Evolutionary conservation across 2,888 invertebrate species (phyloP).

Genomic region (Sturmia bella): DNA sequence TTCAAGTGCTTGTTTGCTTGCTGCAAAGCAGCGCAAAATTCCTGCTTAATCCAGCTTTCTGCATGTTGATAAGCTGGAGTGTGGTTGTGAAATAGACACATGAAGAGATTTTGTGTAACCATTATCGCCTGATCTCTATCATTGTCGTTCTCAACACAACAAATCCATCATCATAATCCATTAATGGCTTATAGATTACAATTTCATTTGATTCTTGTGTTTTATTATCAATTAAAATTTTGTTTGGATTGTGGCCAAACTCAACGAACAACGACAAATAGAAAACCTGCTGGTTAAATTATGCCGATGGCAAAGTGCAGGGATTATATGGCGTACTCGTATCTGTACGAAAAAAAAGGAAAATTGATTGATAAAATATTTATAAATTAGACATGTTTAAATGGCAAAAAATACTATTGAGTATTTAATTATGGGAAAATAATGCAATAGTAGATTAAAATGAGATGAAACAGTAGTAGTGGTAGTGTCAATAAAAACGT

Average conservation of each 20-base stretch:
- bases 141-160: slow-evolving; percentile 27
- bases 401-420: not conserved
- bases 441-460: slow-evolving; percentile 13
- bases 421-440: slow-evolving; percentile 18
- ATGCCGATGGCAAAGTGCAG: slow-evolving; percentile 4
- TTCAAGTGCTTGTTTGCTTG: not conserved
- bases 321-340: slow-evolving; percentile 19
- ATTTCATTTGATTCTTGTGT: slow-evolving; percentile 19
- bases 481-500: no score
- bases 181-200: slow-evolving; percentile 52
- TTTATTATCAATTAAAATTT: slow-evolving; percentile 35
- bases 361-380: slow-evolving; percentile 41
- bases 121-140: slow-evolving; percentile 8
- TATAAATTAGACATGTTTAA: slow-evolving; percentile 3
- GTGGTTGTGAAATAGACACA: slow-evolving; percentile 37
- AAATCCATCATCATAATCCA: slow-evolving; percentile 46
- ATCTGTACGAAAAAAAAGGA: not conserved
- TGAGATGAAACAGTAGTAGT: no score
- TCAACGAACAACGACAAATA: not conserved
- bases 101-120: slow-evolving; percentile 16
- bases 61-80: not conserved
- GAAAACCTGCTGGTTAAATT: not conserved
- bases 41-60: not conserved
- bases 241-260: slow-evolving; percentile 29
- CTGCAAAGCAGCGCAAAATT: not conserved